Conservation (phyloP, 2,888 invertebrate species). For the Panopea generosa region DNA sequence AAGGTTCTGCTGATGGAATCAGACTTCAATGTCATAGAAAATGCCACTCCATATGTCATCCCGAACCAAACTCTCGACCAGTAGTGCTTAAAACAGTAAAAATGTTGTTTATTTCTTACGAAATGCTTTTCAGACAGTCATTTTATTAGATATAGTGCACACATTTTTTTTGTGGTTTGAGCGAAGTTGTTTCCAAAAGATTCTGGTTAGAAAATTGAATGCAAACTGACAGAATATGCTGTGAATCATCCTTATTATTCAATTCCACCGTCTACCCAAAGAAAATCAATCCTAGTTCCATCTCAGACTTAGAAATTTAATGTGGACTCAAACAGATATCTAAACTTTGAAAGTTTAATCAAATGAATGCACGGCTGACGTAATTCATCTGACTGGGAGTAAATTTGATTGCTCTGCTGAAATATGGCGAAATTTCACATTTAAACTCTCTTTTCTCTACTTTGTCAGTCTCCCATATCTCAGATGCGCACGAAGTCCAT, state of each 20-base stretch:
- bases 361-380: conserved; percentile 15
- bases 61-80: too few species aligned
- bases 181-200: not conserved
- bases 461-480: not conserved
- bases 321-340: conserved; percentile 9
- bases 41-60: too few species aligned
- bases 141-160: too few species aligned
- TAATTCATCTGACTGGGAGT: conserved; percentile 8
- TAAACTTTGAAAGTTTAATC: conserved; percentile 14
- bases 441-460: conserved; percentile 1
- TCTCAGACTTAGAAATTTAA: conserved; percentile 13
- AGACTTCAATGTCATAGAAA: too few species aligned
- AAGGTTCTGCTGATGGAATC: too few species aligned
- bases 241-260: conserved; percentile 54
- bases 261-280: conserved; percentile 47
- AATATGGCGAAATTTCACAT: conserved; percentile 10
- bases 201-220: not conserved
- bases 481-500: too few species aligned
- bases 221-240: conserved; percentile 21
- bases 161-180: too few species aligned
- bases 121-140: too few species aligned
- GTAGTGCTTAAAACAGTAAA: too few species aligned
- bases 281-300: conserved; percentile 31
- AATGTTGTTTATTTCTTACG: too few species aligned
- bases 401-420: conserved; percentile 16